Evolutionary conservation across 2,113 vertebrate genomes (phyloP).

Genomic region (Todiramphus chloris): DNA sequence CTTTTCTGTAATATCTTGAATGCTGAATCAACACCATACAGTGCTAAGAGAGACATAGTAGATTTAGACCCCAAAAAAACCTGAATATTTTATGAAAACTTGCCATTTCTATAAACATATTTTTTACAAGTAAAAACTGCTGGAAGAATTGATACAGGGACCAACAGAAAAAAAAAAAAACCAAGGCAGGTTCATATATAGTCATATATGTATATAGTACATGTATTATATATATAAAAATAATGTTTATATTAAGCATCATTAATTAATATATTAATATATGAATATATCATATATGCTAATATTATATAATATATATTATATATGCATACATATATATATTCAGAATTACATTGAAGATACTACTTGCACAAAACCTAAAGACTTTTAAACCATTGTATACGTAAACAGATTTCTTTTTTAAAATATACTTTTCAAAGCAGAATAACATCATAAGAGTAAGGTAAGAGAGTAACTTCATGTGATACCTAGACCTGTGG

Average conservation of each 20-base stretch:
- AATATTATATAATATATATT: too few species aligned
- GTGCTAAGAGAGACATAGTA: neutral
- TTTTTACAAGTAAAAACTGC: neutral
- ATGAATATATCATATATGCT: too few species aligned
- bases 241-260: too few species aligned
- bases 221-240: too few species aligned
- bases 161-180: neutral
- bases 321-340: neutral
- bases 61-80: neutral
- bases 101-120: neutral
- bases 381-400: neutral
- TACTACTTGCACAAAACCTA: neutral
- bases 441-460: neutral
- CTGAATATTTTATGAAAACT: neutral
- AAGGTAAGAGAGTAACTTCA: neutral
- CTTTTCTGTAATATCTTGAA: neutral
- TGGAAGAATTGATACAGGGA: neutral
- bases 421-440: neutral
- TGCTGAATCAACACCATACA: neutral
- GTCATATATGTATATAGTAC: too few species aligned
- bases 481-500: neutral
- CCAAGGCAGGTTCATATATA: neutral
- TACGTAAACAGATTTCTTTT: neutral
- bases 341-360: neutral
- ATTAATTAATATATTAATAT: too few species aligned